Percentiles rank a stretch among this genome's conserved stretches.
Conservation (phyloP, 1,140 invertebrate genomes). For the Cydia strobilella region DNA sequence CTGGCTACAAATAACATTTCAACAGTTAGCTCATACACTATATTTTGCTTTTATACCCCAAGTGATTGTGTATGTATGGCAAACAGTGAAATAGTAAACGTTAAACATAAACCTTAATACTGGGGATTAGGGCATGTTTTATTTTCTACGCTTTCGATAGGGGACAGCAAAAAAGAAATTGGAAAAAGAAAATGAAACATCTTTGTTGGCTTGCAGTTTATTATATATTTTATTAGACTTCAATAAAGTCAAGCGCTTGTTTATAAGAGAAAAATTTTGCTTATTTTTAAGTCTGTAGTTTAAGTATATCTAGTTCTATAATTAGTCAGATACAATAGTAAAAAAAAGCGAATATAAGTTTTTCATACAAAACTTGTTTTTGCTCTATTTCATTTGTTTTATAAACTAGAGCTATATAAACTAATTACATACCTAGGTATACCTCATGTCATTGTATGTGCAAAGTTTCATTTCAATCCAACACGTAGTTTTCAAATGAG, state of each 20-base stretch:
- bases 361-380: too few species aligned
- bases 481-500: too few species aligned
- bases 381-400: too few species aligned
- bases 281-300: too few species aligned
- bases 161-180: neutral
- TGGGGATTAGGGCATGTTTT: neutral
- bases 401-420: too few species aligned
- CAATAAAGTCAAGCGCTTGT: neutral
- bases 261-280: too few species aligned
- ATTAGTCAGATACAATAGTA: too few species aligned
- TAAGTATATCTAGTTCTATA: too few species aligned
- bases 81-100: neutral
- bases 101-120: neutral
- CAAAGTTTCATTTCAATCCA: too few species aligned
- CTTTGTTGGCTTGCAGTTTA: neutral
- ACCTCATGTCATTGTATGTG: too few species aligned
- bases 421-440: too few species aligned
- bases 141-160: neutral
- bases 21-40: slow-evolving; percentile 25
- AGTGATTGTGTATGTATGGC: slow-evolving; percentile 23
- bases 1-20: slow-evolving; percentile 32
- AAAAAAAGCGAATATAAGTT: too few species aligned
- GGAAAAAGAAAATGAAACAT: neutral
- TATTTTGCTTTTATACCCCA: slow-evolving; percentile 26
- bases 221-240: neutral